Percentiles rank a stretch among this genome's conserved stretches.
Conservation (phyloP, 2,888 invertebrate genomes). For the Scaptomyza cyrtandrae region DNA sequence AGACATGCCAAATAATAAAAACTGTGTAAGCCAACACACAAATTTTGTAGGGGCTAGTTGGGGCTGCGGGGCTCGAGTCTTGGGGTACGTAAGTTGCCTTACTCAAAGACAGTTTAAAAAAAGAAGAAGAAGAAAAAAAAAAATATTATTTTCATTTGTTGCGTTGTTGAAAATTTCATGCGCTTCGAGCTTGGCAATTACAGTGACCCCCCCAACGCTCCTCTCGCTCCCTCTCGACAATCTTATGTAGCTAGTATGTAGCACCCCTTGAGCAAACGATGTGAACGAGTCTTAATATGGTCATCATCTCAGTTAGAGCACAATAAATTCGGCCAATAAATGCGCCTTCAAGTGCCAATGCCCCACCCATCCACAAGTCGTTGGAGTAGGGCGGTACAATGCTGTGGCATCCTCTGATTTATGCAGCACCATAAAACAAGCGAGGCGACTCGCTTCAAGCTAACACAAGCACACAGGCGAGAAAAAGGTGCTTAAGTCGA, state of each 20-base stretch:
- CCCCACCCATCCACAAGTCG: not conserved
- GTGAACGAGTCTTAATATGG: conserved; percentile 55
- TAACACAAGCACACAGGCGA: not conserved
- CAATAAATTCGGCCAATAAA: conserved; percentile 60
- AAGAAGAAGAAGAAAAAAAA: conserved; percentile 10
- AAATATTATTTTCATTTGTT: conserved; percentile 67
- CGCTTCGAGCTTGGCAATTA: conserved; percentile 65
- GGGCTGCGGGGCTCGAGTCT: not conserved
- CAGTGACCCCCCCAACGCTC: conserved; percentile 24
- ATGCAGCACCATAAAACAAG: conserved; percentile 63
- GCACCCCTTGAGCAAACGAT: conserved; percentile 34
- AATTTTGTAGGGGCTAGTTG: conserved; percentile 14
- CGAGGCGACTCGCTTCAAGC: conserved; percentile 27
- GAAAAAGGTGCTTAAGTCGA: conserved; percentile 3
- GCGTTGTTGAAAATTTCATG: conserved; percentile 75
- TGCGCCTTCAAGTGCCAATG: conserved; percentile 37
- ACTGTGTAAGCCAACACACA: conserved; percentile 49
- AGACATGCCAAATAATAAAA: conserved; percentile 54
- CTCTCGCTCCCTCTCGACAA: not conserved
- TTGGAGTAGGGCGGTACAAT: not conserved
- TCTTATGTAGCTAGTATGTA: not conserved
- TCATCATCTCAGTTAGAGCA: conserved; percentile 46
- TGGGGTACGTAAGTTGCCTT: not conserved
- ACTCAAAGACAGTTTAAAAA: conserved; percentile 24
- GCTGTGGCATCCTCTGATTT: conserved; percentile 56